Evolutionary conservation across 2,113 vertebrate species (phyloP).

Genomic region (Benitochromis conjunctus): DNA sequence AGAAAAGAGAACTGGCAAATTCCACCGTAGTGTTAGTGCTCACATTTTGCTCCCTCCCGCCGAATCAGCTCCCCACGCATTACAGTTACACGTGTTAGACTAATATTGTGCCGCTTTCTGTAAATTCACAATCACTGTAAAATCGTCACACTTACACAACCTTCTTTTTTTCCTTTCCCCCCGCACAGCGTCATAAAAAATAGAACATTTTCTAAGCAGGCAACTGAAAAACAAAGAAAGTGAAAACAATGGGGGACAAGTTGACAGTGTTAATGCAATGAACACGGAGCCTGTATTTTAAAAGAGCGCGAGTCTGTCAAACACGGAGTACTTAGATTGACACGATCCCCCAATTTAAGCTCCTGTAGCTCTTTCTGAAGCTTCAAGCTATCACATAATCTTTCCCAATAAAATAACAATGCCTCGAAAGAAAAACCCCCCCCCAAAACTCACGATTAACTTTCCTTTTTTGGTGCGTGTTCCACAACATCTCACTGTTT

Average conservation of each 20-base stretch:
- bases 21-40: slow-evolving; percentile 18
- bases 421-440: not conserved
- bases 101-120: not conserved
- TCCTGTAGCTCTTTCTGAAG: not conserved
- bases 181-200: not conserved
- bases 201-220: not conserved
- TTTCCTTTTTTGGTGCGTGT: not conserved
- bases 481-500: not conserved
- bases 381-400: not conserved
- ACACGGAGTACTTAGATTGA: not conserved
- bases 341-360: not conserved
- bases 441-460: not conserved
- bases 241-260: not conserved
- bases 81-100: not conserved
- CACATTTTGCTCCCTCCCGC: slow-evolving; percentile 11
- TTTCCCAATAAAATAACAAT: not conserved
- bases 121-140: not conserved
- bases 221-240: not conserved
- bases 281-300: not conserved
- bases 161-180: not conserved
- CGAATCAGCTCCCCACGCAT: slow-evolving; percentile 7
- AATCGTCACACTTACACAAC: not conserved
- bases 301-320: not conserved
- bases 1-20: slow-evolving; percentile 51
- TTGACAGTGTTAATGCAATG: not conserved